phyloP scores from a whole-genome alignment of 2,888 invertebrate species.

The Dicyrtoma fusca region DNA sequence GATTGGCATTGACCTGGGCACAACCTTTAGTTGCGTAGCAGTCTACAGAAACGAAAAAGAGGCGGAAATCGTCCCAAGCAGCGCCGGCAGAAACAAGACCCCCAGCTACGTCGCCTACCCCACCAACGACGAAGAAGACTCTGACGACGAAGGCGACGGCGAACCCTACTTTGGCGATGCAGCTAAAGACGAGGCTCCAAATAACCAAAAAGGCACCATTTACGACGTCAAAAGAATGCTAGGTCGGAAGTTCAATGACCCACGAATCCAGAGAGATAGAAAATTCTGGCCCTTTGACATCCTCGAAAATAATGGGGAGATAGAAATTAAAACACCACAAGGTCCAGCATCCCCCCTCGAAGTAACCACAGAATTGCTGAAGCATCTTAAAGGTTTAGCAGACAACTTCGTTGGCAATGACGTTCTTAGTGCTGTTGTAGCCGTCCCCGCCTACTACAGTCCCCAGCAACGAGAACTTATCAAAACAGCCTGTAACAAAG shows the following conservation, averaged over 20 bases:
- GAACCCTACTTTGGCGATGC: neutral
- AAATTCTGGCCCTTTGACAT: conserved; percentile 94
- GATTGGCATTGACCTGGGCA: too few species aligned
- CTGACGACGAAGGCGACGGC: too few species aligned
- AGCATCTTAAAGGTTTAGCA: conserved; percentile 90
- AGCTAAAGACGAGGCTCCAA: neutral
- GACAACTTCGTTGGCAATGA: conserved; percentile 82
- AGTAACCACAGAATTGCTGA: conserved; percentile 70
- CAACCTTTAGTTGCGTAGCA: too few species aligned
- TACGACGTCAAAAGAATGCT: conserved; percentile 88
- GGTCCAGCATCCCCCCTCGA: conserved; percentile 68
- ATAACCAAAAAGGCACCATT: neutral
- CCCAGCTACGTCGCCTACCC: too few species aligned
- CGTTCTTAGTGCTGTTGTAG: conserved; percentile 75
- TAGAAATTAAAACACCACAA: conserved; percentile 40
- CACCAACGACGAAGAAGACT: too few species aligned
- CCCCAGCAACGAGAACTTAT: conserved; percentile 69
- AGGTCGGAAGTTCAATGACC: conserved; percentile 85
- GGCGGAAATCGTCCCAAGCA: too few species aligned
- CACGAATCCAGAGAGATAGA: conserved; percentile 88
- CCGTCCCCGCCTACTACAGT: conserved; percentile 79
- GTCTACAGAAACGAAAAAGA: too few species aligned
- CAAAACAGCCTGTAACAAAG: conserved; percentile 78
- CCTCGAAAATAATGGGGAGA: conserved; percentile 63
- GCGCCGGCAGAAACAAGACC: too few species aligned